Base-by-base conservation (phyloP, 2,888 invertebrate genomes). In the Eristalis intricaria region DNA sequence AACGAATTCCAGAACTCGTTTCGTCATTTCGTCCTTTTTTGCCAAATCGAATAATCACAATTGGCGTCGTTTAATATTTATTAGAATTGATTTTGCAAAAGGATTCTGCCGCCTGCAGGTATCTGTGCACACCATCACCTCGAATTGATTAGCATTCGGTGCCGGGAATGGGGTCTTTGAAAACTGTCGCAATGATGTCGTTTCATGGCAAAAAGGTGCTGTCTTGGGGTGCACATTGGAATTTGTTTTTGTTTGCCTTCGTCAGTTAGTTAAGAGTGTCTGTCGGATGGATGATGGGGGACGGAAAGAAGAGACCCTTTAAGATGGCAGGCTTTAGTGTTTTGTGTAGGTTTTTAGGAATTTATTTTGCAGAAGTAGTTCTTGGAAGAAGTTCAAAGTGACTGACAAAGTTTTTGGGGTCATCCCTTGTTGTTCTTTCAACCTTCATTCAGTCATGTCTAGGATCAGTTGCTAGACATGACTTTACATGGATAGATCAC, bases 1-100 rank as follows among this genome's bases (percentile, higher is more conserved):
- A 0, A 3, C n/a, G n/a, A 66, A 66, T 66, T 43, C 66, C 26
- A 66, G 26, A 66, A 43, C 26, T 66, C 43, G 19, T 50, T 50
- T 50, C 50, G 50, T 19, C 19, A 7, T 32, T 8, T 15, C 43
- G 40, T n/a, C 43, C 66, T 15, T 65, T 38, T 40, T 19, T 50
- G 50, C 8, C 26, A 15, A n/a, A 43, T 66, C 23, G 65, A 40
- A 65, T 40, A 40, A 65, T 22, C 65, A 40, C 38, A 22, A 2
- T 65, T 23, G n/a, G 22, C 50, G 50, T 50, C 50, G 50, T 50
- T 50, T 19, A 40, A 23, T 65, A 65, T 65, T 65, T 65, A 65
- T 65, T 65, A 22, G 65, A 23, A 65, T n/a, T 40, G 40, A 35
- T 40, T 38, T 23, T 4, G 23, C 5, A 22, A 65, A 40, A 40